phyloP scores from a whole-genome alignment of 1,140 invertebrate genomes.

The Diploscapter pachys region DNA sequence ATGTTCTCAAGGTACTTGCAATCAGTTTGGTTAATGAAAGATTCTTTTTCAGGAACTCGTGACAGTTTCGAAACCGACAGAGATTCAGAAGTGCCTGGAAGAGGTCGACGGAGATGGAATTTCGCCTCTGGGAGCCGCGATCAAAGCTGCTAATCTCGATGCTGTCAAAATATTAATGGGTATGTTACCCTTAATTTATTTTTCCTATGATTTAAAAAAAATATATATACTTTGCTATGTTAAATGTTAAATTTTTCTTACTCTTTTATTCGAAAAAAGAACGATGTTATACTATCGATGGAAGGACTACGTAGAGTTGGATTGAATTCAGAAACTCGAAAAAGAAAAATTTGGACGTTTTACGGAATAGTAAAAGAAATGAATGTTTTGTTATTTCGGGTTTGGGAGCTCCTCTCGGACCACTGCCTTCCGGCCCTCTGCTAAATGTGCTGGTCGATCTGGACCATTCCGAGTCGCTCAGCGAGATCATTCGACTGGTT shows the following conservation, averaged over 20 bases:
- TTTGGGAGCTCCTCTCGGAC: slow-evolving; percentile 8
- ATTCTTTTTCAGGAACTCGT: too few species aligned
- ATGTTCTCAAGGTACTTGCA: slow-evolving; percentile 3
- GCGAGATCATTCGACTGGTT: background rate
- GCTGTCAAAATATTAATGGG: slow-evolving; percentile 13
- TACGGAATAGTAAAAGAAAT: too few species aligned
- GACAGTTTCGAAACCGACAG: background rate
- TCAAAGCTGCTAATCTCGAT: slow-evolving; percentile 15
- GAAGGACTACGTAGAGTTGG: too few species aligned
- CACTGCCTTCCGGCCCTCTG: slow-evolving; percentile 9
- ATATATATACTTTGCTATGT: background rate
- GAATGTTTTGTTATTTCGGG: background rate
- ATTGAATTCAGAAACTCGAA: too few species aligned
- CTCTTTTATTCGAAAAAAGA: too few species aligned
- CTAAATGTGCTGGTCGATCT: slow-evolving; percentile 16
- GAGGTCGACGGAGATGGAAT: slow-evolving; percentile 13
- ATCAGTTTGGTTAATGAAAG: too few species aligned
- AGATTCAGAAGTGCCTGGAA: slow-evolving; percentile 12
- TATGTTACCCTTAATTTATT: background rate
- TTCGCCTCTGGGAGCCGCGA: slow-evolving; percentile 12
- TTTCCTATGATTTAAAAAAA: background rate
- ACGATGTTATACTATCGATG: too few species aligned
- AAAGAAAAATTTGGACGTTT: too few species aligned
- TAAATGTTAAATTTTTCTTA: too few species aligned
- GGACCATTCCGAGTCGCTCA: background rate